Conservation (phyloP, 2,888 invertebrate genomes). For the Sepioteuthis lessoniana region DNA sequence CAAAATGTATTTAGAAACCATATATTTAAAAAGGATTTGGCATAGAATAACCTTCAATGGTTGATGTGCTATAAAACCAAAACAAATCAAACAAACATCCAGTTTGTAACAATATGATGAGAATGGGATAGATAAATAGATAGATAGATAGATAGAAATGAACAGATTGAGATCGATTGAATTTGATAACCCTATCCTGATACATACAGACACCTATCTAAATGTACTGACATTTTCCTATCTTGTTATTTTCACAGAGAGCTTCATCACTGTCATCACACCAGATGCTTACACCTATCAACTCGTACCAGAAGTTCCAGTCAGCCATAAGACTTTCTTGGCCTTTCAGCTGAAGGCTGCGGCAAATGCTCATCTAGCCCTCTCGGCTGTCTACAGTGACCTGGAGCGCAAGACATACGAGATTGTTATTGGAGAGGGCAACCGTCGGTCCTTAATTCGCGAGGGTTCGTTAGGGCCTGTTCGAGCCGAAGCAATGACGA, state of each 20-base stretch:
- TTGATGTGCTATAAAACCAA: too few species aligned
- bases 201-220: too few species aligned
- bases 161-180: too few species aligned
- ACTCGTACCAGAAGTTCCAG: conserved; percentile 71
- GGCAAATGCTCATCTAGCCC: conserved; percentile 69
- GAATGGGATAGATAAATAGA: too few species aligned
- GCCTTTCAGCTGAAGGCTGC: conserved; percentile 71
- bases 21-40: too few species aligned
- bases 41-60: too few species aligned
- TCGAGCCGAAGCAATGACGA: conserved; percentile 65
- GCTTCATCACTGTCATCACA: conserved; percentile 72
- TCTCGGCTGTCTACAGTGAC: conserved; percentile 72
- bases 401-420: conserved; percentile 70
- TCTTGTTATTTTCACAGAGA: conserved; percentile 61
- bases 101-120: too few species aligned
- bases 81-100: too few species aligned
- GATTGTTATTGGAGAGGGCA: conserved; percentile 69
- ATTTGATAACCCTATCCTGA: too few species aligned
- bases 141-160: too few species aligned
- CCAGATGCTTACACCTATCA: conserved; percentile 71
- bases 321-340: conserved; percentile 69
- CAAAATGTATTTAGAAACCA: too few species aligned
- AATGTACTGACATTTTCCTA: too few species aligned
- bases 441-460: conserved; percentile 67
- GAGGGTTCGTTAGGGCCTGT: conserved; percentile 66